Evolutionary conservation across 1,140 invertebrate genomes (phyloP), one percentile per base, ranked within the genome.

Genomic region (Lasioglossum albipes): DNA sequence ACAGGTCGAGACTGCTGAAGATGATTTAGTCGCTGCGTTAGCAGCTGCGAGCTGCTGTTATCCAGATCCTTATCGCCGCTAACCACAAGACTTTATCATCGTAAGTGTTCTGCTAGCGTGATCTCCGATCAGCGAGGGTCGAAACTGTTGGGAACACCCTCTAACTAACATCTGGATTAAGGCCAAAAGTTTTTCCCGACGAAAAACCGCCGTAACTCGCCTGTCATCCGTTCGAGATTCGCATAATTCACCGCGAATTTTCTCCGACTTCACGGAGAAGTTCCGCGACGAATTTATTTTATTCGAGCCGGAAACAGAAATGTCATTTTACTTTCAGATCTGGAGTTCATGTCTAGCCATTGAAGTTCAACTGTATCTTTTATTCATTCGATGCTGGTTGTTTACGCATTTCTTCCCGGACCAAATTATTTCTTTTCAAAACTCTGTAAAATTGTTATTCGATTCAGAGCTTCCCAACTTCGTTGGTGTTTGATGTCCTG

Each of bases 141-240:
- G 13, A 16, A 61, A 68, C 31, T 49, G 13, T 7, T 45, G 9
- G 10, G 22, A 68, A 49, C 42, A 61, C 27, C 59, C 4, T 41
- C 16, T 1, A 20, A 16, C 57, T 20, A 64, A 67, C n/a, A 42
- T 49, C n/a, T 5, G 10, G 54, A 74, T 80, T 31, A 12, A 27
- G 7, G 22, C 12, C 18, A 49, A 49, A n/a, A 9, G 36, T 41
- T 57, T 61, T 68, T 54, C 66, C 36, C 9, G 9, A 36, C 13
- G 0, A 82, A 41, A 13, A 54, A 80, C 13, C 71, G 36, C 7
- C 18, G 13, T 31, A 7, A 74, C 61, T 74, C 20, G 20, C 49
- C 57, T 61, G 67, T 74, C 49, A 68, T 2, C 41, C 72, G 2
- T n/a, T 31, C 31, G 20, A 54, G 59, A 68, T 52, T 31, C 20